A percentile compares a stretch with the other conserved stretches of the same genome.
These are phyloP conservation scores for Tuberolachnus salignus DNA, from an alignment of 2,888 invertebrate species.

Conservation along the genomic window DNA sequence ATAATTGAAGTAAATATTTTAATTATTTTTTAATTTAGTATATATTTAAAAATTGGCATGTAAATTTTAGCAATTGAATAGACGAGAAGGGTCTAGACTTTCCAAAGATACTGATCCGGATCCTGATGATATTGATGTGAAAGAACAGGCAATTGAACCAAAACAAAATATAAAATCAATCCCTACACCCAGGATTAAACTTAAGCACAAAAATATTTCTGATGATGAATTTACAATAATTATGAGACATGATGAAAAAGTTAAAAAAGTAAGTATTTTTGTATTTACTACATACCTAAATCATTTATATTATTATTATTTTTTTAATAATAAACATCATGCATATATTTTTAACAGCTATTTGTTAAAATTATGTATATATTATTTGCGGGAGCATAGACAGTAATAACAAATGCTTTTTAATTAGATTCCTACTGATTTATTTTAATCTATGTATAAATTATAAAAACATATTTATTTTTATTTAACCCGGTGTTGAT, in stretches of 20 bases:
- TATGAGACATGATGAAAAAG: slow-evolving; percentile 83
- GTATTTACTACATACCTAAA: background rate
- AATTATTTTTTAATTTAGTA: background rate
- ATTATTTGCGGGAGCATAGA: no score
- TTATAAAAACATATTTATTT: no score
- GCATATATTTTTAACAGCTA: no score
- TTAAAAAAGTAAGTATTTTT: slow-evolving; percentile 61
- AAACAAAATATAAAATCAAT: slow-evolving; percentile 74
- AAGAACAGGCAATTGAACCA: slow-evolving; percentile 77
- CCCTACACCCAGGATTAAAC: slow-evolving; percentile 92
- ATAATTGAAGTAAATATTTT: slow-evolving; percentile 87
- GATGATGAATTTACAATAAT: slow-evolving; percentile 97
- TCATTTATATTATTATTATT: no score
- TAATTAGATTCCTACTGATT: no score
- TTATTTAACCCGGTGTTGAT: no score
- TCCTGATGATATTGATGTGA: background rate
- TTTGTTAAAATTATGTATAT: no score
- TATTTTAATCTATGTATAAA: no score
- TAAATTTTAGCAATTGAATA: slow-evolving; percentile 86
- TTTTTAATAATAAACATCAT: no score
- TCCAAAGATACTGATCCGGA: slow-evolving; percentile 63
- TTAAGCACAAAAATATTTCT: slow-evolving; percentile 89
- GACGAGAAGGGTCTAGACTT: slow-evolving; percentile 98
- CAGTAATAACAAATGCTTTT: no score
- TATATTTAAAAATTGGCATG: slow-evolving; percentile 28